Conservation (phyloP, 2,113 vertebrate genomes). For the Mirounga angustirostris region DNA sequence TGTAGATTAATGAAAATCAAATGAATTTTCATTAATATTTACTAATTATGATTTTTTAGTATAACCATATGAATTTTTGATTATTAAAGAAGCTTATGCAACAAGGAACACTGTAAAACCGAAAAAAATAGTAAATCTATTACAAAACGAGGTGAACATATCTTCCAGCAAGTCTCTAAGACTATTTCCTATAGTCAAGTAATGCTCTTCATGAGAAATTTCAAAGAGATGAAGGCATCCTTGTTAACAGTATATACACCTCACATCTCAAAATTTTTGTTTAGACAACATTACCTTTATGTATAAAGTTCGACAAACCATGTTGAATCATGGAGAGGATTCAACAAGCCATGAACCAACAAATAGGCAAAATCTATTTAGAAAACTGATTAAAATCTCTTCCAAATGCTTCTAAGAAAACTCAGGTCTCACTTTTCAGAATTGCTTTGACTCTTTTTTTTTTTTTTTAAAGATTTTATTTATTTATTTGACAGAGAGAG, state of each 20-base stretch:
- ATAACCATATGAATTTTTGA: neutral
- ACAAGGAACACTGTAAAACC: neutral
- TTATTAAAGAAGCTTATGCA: neutral
- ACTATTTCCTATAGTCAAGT: neutral
- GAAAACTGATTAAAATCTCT: neutral
- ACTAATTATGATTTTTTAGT: constrained; percentile 33
- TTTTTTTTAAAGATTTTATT: too few relatives aligned
- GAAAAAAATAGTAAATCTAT: neutral
- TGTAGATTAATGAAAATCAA: constrained; percentile 53
- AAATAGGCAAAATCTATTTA: neutral
- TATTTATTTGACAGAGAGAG: too few relatives aligned
- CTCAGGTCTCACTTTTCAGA: neutral
- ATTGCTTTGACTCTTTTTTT: neutral
- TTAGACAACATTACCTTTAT: neutral
- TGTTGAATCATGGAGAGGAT: neutral
- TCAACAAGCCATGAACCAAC: neutral
- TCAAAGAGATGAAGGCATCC: neutral
- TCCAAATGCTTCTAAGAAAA: neutral
- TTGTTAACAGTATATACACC: neutral
- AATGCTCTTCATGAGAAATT: neutral
- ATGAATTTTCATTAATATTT: constrained; percentile 43
- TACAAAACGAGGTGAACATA: neutral
- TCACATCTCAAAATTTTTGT: neutral
- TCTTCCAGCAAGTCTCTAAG: neutral
- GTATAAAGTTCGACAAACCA: neutral